These are phyloP conservation scores for Frankliniella fusca DNA, from an alignment of 2,888 invertebrate genomes.

Conservation along the genomic window DNA sequence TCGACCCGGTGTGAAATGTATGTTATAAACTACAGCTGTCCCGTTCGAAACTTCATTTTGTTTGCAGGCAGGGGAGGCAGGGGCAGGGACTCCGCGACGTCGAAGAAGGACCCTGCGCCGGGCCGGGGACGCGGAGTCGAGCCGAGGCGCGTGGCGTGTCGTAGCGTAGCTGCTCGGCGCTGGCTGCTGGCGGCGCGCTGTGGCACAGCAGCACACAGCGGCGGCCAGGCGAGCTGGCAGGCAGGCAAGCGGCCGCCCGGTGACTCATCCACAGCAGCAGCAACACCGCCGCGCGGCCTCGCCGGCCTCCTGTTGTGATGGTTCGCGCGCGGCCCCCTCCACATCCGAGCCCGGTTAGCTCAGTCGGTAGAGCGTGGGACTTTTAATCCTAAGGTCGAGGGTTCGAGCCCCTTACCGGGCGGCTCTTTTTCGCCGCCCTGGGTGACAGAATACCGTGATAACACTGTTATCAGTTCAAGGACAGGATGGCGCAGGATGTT, in stretches of 20 bases:
- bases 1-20: too few species aligned
- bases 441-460: neutral
- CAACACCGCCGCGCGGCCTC: neutral
- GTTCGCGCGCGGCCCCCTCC: neutral
- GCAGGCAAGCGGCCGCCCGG: neutral
- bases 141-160: too few species aligned
- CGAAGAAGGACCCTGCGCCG: too few species aligned
- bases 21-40: too few species aligned
- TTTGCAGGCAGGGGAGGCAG: too few species aligned
- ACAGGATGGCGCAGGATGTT: neutral
- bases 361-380: slow-evolving; percentile 25
- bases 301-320: neutral
- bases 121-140: too few species aligned
- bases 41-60: too few species aligned
- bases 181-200: too few species aligned
- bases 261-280: neutral
- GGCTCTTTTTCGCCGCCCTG: neutral
- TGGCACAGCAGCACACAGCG: too few species aligned
- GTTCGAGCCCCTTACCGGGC: slow-evolving; percentile 23
- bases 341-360: slow-evolving; percentile 4
- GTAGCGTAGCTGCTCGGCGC: too few species aligned
- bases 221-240: too few species aligned
- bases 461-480: neutral
- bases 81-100: too few species aligned
- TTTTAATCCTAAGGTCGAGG: slow-evolving; percentile 24